Conservation (phyloP, 2,113 vertebrate genomes). For the Odontesthes bonariensis region DNA sequence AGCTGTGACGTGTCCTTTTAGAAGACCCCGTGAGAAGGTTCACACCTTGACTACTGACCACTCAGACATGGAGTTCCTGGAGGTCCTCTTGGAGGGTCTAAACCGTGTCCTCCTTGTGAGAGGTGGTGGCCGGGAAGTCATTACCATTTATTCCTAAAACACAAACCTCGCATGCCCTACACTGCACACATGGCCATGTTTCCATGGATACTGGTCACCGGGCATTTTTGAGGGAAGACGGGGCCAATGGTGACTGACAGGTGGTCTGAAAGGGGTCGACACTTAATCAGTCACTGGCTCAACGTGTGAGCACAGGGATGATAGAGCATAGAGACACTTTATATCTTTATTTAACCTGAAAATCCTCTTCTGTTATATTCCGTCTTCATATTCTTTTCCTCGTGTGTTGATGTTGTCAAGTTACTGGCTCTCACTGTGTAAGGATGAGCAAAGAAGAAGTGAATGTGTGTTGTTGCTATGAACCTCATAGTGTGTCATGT, state of each 20-base stretch:
- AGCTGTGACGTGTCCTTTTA: too few relatives aligned
- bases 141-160: slow-evolving; percentile 95
- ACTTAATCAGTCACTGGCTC: not conserved
- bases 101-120: slow-evolving; percentile 92
- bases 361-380: slow-evolving; percentile 55
- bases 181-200: slow-evolving; percentile 39
- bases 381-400: slow-evolving; percentile 59
- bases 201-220: slow-evolving; percentile 45
- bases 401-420: slow-evolving; percentile 44
- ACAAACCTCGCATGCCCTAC: slow-evolving; percentile 39
- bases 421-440: slow-evolving; percentile 34
- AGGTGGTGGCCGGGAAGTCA: slow-evolving; percentile 94
- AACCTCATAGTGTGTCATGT: slow-evolving; percentile 34
- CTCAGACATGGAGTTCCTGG: slow-evolving; percentile 97
- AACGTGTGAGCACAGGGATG: slow-evolving; percentile 30
- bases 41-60: slow-evolving; percentile 74
- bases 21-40: too few relatives aligned
- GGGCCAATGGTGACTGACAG: slow-evolving; percentile 58
- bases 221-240: slow-evolving; percentile 44
- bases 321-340: slow-evolving; percentile 76
- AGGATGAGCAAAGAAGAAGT: slow-evolving; percentile 21
- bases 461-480: slow-evolving; percentile 29
- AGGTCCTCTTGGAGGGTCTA: slow-evolving; percentile 94
- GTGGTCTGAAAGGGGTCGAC: slow-evolving; percentile 8
- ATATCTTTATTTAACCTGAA: slow-evolving; percentile 63